A percentile compares a stretch with the other conserved stretches of the same genome.
Evolutionary conservation across 35 echinoderm and acorn worm species (phyloP).

Genomic region (Nesometra sesokonis): DNA sequence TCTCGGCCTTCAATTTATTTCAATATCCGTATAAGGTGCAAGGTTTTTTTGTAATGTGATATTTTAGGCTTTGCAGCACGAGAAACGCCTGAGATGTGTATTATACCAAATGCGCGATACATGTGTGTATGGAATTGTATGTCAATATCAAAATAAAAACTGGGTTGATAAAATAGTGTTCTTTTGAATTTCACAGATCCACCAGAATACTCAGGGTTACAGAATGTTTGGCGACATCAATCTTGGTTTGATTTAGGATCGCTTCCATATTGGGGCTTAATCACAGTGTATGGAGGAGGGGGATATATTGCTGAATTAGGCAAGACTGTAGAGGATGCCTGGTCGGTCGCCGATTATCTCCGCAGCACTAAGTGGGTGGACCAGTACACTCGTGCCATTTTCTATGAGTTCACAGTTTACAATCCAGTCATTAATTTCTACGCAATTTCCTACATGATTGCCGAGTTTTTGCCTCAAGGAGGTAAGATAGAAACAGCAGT

Average conservation of each 20-base stretch:
- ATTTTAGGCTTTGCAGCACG: too few relatives aligned
- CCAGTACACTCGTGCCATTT: constrained; percentile 64
- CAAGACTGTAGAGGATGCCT: constrained; percentile 31
- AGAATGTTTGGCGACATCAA: not conserved
- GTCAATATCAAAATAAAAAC: too few relatives aligned
- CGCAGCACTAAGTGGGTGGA: constrained; percentile 61
- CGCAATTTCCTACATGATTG: constrained; percentile 29
- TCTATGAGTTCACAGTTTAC: constrained; percentile 75
- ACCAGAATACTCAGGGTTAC: not conserved
- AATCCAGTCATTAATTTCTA: constrained; percentile 61
- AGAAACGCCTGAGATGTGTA: too few relatives aligned
- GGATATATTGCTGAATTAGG: constrained; percentile 60
- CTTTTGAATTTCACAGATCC: not conserved
- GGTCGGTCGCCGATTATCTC: constrained; percentile 58
- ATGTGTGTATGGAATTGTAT: too few relatives aligned
- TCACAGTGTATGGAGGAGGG: constrained; percentile 52
- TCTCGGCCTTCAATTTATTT: too few relatives aligned
- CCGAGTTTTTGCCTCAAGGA: constrained; percentile 69
- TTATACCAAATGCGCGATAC: too few relatives aligned
- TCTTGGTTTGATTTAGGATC: constrained; percentile 4
- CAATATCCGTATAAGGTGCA: too few relatives aligned
- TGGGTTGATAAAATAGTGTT: too few relatives aligned
- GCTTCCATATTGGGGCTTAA: constrained; percentile 28
- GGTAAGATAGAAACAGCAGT: constrained; percentile 50
- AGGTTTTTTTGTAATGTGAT: too few relatives aligned